A percentile compares a stretch with the other conserved stretches of the same genome.
phyloP scores from a whole-genome alignment of 2,888 invertebrate species.

The Zhuqinia jingwanae region DNA sequence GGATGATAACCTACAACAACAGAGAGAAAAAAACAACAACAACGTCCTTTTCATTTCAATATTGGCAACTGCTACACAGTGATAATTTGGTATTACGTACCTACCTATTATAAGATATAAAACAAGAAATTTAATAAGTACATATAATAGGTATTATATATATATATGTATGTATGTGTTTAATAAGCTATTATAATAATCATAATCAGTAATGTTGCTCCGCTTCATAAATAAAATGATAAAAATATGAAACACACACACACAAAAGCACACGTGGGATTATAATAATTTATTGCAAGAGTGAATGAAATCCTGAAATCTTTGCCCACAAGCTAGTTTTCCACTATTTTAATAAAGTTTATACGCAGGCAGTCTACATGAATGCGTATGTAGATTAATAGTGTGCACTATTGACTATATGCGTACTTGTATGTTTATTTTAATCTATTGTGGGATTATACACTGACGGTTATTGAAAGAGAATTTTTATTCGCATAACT shows the following conservation, averaged over 20 bases:
- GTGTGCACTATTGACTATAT: not conserved
- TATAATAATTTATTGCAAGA: not conserved
- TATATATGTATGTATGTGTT: no score
- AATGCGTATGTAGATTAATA: not conserved
- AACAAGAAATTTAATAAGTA: not conserved
- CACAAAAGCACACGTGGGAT: no score
- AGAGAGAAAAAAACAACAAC: no score
- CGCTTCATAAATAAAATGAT: slow-evolving; percentile 6
- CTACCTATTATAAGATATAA: no score
- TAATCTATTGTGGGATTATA: no score
- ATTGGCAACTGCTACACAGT: no score
- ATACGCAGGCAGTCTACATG: not conserved
- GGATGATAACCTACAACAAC: slow-evolving; percentile 52
- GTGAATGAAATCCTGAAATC: slow-evolving; percentile 12
- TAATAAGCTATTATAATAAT: not conserved
- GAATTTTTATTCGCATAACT: slow-evolving; percentile 43
- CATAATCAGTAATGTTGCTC: not conserved
- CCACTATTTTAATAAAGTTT: not conserved
- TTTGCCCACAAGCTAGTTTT: not conserved
- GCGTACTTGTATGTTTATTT: no score
- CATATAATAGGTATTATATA: no score
- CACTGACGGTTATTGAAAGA: slow-evolving; percentile 12
- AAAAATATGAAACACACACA: slow-evolving; percentile 8
- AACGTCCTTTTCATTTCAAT: not conserved
- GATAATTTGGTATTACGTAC: no score